A percentile compares a stretch with the other conserved stretches of the same genome.
phyloP scores from a whole-genome alignment of 1,140 invertebrate species.

The Neuroterus valhalla region DNA sequence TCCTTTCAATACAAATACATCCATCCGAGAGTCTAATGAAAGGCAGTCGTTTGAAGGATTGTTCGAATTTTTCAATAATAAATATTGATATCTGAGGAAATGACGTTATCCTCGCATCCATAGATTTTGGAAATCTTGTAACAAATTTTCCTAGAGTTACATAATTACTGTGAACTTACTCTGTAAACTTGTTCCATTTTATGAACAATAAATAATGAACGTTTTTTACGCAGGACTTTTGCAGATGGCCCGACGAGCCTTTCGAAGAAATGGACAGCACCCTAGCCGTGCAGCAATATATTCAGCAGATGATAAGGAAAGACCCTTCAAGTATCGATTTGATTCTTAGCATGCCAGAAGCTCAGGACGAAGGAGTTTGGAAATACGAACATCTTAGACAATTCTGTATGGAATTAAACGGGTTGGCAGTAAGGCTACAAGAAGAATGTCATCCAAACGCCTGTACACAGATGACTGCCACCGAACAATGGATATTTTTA shows the following conservation, averaged over 20 bases:
- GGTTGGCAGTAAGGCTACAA: slow-evolving; percentile 94
- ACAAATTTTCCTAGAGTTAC: no score
- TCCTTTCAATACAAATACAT: no score
- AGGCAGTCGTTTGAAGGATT: no score
- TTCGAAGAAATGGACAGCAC: slow-evolving; percentile 99
- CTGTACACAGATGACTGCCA: slow-evolving; percentile 99
- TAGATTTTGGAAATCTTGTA: no score
- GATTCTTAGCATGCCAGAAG: slow-evolving; percentile 96
- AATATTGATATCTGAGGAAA: no score
- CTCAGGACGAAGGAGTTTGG: slow-evolving; percentile 99
- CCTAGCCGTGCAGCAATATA: slow-evolving; percentile 98
- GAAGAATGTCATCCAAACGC: slow-evolving; percentile 96
- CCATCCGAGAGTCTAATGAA: no score
- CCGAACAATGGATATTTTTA: slow-evolving; percentile 99
- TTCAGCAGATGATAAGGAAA: slow-evolving; percentile 96
- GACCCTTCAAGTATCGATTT: slow-evolving; percentile 95
- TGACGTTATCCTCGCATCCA: no score
- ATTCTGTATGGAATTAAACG: slow-evolving; percentile 99
- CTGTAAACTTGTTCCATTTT: not conserved
- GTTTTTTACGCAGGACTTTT: slow-evolving; percentile 87
- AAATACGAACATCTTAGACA: slow-evolving; percentile 99
- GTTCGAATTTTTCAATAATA: no score
- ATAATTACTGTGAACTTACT: not conserved
- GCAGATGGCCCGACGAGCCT: slow-evolving; percentile 97
- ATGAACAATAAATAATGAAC: not conserved